Evolutionary conservation across 2,113 vertebrate genomes (phyloP).

Genomic region (Chroicocephalus ridibundus): DNA sequence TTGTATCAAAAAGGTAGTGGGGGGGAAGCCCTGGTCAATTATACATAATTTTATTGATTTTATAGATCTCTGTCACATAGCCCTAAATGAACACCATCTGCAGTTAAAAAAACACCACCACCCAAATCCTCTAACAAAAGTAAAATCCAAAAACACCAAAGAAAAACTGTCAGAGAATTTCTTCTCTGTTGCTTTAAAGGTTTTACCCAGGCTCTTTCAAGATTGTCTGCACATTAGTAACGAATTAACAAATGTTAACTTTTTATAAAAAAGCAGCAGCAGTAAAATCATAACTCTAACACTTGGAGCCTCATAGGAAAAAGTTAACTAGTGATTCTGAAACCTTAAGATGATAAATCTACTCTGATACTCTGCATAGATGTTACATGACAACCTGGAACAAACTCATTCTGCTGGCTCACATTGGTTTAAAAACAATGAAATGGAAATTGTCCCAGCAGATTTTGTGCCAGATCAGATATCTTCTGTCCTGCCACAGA

Average conservation of each 20-base stretch:
- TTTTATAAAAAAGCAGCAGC: neutral
- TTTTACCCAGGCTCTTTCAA: neutral
- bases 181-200: neutral
- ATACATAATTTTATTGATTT: neutral
- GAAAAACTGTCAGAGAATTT: neutral
- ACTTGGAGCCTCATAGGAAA: neutral
- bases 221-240: neutral
- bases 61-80: neutral
- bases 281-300: neutral
- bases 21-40: neutral
- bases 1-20: neutral
- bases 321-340: neutral
- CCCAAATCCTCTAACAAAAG: neutral
- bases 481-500: constrained; percentile 17
- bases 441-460: constrained; percentile 1
- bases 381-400: neutral
- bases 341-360: neutral
- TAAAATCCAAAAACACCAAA: neutral
- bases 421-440: neutral
- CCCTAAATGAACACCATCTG: neutral
- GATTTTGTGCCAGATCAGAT: neutral
- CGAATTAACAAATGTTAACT: neutral
- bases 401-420: neutral
- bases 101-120: neutral
- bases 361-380: neutral